Evolutionary conservation across 2,113 vertebrate genomes (phyloP), one percentile per base, ranked within the genome.

Genomic region (Strix aluco): DNA sequence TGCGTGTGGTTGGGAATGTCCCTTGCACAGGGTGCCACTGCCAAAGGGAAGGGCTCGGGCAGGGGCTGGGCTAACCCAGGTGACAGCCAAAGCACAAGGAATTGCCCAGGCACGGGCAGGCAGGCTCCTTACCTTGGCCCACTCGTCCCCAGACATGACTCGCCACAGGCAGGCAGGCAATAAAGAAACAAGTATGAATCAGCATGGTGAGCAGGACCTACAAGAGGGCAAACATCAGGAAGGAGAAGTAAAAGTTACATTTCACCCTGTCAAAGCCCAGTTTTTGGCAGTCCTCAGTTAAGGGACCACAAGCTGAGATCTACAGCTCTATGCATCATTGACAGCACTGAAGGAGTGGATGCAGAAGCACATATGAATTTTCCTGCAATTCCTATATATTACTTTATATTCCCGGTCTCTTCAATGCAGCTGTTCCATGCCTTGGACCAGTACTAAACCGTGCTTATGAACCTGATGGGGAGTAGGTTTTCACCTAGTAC

Each of bases 121-220:
- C 4, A 30, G 22, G 49, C 6, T 93, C 77, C 97, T 97, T 96
- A 97, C 97, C 97, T 97, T 96, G 97, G 40, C 94, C 88, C 23
- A 2, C 88, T 55, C 92, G 93, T 69, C 97, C 89, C 73, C 90
- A 94, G 67, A 97, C 94, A 0, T 96, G 88, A 89, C 77, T 96
- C 20, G 4, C 30, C 79, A 88, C 59, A 36, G 96, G 92, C 75
- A 97, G 94, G 74, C 96, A 97, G 93, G 90, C 88, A 77, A 97
- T 88, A 32, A 96, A 81, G 86, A 93, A 40, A 59, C 72, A 95
- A 29, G 54, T 38, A 46, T 9, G 90, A 30, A 89, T 34, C 86
- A 92, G 78, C 96, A 97, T 96, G 72, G 49, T 84, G 65, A 55
- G 14, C 82, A 36, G 91, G 47, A 91, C 87, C 96, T 96, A 17